Evolutionary conservation across 2,888 invertebrate genomes (phyloP).

Genomic region (Chloroclysta siterata): DNA sequence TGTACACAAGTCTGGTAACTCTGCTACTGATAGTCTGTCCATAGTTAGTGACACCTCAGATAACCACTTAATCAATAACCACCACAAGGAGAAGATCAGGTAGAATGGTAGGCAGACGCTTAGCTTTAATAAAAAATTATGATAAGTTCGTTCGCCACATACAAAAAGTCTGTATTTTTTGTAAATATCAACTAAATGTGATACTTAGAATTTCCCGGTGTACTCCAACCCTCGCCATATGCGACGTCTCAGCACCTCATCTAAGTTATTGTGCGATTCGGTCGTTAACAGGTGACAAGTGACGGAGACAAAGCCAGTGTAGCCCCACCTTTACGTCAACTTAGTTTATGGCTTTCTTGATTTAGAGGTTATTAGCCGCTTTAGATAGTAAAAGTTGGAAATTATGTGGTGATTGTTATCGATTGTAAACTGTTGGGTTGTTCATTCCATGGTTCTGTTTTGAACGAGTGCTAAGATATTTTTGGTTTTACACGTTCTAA

Average conservation of each 20-base stretch:
- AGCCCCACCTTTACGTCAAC: conserved; percentile 31
- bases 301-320: conserved; percentile 31
- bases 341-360: conserved; percentile 26
- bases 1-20: too few relatives aligned
- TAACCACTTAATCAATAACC: too few relatives aligned
- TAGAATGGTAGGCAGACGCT: too few relatives aligned
- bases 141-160: too few relatives aligned
- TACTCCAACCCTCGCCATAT: conserved; percentile 46
- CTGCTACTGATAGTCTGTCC: too few relatives aligned
- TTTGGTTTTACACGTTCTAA: background rate
- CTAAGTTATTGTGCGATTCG: conserved; percentile 46
- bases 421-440: conserved; percentile 10
- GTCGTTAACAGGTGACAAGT: conserved; percentile 39
- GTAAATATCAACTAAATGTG: too few relatives aligned
- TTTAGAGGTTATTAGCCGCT: conserved; percentile 19
- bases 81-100: too few relatives aligned
- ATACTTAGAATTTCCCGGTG: conserved; percentile 27
- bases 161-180: too few relatives aligned
- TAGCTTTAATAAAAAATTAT: too few relatives aligned
- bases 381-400: conserved; percentile 16
- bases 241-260: conserved; percentile 56
- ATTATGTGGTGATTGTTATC: conserved; percentile 4
- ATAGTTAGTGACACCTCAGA: too few relatives aligned
- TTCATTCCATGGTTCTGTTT: background rate
- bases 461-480: background rate